Percentiles rank a stretch among this genome's conserved stretches.
Conservation (phyloP, 2,797 vertebrate genomes). For the Phoeniculus purpureus region DNA sequence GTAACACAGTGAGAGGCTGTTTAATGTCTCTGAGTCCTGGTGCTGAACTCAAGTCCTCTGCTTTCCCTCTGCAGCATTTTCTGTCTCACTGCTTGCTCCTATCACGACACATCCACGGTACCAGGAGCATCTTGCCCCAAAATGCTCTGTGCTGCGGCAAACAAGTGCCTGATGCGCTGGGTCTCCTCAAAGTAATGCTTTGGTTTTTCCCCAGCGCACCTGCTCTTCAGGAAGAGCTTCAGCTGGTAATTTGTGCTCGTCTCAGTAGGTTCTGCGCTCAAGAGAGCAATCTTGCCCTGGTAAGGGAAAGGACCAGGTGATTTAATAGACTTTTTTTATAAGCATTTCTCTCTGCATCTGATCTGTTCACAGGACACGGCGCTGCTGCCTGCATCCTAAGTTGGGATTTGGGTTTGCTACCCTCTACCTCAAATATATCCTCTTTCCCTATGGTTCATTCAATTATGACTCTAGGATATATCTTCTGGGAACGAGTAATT, state of each 20-base stretch:
- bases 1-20: constrained; percentile 21
- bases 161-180: neutral
- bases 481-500: constrained; percentile 73
- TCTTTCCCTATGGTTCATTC: constrained; percentile 55
- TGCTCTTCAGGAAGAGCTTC: constrained; percentile 20
- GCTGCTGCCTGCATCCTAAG: constrained; percentile 34
- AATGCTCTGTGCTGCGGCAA: neutral
- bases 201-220: neutral
- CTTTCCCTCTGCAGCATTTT: neutral
- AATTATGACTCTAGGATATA: constrained; percentile 63
- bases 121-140: neutral
- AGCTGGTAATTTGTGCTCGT: constrained; percentile 18
- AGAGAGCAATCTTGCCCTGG: constrained; percentile 4
- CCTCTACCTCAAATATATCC: constrained; percentile 55
- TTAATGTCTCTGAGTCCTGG: neutral
- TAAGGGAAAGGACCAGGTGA: constrained; percentile 2
- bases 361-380: constrained; percentile 1
- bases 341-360: neutral
- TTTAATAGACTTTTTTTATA: constrained; percentile 20
- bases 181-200: constrained; percentile 4
- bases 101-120: neutral
- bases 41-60: neutral
- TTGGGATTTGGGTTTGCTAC: constrained; percentile 45
- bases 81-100: neutral
- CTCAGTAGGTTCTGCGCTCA: neutral